phyloP scores from a whole-genome alignment of 2,113 vertebrate species.

The Rhinolophus sinicus region DNA sequence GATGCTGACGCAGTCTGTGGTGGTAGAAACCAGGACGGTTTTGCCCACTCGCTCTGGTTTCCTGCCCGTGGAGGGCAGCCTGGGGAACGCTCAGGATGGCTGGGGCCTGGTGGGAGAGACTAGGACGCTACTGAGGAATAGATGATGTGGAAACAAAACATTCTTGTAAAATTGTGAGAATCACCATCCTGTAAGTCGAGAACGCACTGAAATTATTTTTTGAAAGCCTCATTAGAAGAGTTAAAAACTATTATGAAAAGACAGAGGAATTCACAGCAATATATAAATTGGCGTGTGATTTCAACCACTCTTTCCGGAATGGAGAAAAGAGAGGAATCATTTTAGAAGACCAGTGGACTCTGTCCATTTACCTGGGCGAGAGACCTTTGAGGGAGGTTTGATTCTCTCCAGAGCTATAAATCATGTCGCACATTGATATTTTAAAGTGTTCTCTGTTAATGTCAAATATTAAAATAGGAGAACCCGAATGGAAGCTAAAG shows the following conservation, averaged over 20 bases:
- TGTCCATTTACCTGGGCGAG: background rate
- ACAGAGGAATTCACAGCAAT: background rate
- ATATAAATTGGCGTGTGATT: no score
- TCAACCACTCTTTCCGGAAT: background rate
- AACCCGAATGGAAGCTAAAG: background rate
- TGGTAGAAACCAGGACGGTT: background rate
- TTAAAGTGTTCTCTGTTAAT: background rate
- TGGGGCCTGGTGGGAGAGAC: background rate
- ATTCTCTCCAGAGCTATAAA: background rate
- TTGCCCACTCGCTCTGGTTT: background rate
- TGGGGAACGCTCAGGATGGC: background rate
- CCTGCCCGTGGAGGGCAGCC: background rate
- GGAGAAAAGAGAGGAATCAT: background rate
- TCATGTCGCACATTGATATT: background rate
- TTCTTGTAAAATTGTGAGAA: no score
- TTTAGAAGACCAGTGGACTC: background rate
- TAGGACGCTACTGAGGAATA: no score
- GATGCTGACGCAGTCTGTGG: background rate
- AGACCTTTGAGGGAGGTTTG: fast-evolving
- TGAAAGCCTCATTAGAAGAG: background rate
- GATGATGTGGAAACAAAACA: no score
- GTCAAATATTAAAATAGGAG: background rate
- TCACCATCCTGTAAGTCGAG: background rate
- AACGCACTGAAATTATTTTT: background rate
- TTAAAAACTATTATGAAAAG: background rate